These are phyloP conservation scores for Zeus faber DNA, from an alignment of 2,113 vertebrate genomes.

Conservation along the genomic window DNA sequence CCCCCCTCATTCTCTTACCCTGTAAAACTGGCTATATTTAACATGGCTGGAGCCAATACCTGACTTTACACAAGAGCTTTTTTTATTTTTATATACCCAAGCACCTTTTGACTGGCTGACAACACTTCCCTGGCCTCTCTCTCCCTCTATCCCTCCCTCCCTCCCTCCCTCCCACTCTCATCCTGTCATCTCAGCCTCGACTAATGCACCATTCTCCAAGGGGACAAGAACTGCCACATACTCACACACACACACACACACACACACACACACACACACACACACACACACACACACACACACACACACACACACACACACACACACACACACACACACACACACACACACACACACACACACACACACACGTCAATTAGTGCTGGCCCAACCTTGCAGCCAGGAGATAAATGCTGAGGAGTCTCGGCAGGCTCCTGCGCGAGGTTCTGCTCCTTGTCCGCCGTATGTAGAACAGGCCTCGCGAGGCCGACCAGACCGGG, in stretches of 20 bases:
- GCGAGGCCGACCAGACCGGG: conserved; percentile 33
- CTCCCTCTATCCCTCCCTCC: conserved; percentile 6
- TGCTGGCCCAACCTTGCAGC: conserved; percentile 65
- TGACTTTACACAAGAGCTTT: conserved; percentile 44
- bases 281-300: conserved; percentile 10
- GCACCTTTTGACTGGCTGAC: conserved; percentile 38
- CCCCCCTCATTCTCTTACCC: conserved; percentile 30
- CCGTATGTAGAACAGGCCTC: conserved; percentile 70
- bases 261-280: conserved; percentile 4
- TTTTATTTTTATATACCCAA: conserved; percentile 33
- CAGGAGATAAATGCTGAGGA: conserved; percentile 67
- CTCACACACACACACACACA: not conserved
- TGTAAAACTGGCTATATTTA: too few species aligned
- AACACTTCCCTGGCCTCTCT: conserved; percentile 33
- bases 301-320: conserved; percentile 14
- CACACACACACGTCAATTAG: conserved; percentile 63
- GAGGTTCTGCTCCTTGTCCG: conserved; percentile 59
- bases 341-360: conserved; percentile 22
- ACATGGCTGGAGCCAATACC: conserved; percentile 39
- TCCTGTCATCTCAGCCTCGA: conserved; percentile 55
- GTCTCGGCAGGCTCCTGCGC: conserved; percentile 59
- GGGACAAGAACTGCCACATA: too few species aligned
- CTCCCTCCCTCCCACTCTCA: conserved; percentile 34
- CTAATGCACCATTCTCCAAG: conserved; percentile 57
- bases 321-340: conserved; percentile 33